Evolutionary conservation across 2,113 vertebrate species (phyloP).

Genomic region (Eulemur macaco): DNA sequence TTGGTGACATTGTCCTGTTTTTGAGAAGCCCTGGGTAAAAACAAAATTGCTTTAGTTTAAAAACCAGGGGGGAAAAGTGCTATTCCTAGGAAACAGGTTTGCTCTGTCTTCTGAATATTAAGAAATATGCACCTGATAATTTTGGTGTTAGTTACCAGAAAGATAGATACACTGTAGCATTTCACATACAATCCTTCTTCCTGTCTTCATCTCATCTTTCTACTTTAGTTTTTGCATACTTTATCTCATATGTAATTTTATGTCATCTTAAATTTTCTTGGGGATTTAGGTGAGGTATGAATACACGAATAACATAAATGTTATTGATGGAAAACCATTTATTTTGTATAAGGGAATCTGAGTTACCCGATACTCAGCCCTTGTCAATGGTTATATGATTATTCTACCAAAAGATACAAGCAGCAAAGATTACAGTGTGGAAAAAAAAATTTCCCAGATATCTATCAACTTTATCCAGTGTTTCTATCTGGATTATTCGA

Average conservation of each 20-base stretch:
- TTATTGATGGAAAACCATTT: neutral
- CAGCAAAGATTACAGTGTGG: neutral
- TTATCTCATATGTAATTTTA: neutral
- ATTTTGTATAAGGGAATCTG: neutral
- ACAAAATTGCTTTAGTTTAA: neutral
- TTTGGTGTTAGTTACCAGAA: neutral
- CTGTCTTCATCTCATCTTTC: neutral
- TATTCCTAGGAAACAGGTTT: neutral
- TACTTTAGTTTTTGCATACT: neutral
- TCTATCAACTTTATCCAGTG: neutral
- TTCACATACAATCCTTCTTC: neutral
- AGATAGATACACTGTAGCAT: neutral
- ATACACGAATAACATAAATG: neutral
- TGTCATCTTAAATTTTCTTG: neutral
- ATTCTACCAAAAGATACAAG: neutral
- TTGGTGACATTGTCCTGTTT: neutral
- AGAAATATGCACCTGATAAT: neutral
- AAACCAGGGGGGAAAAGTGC: neutral
- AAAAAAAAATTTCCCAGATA: neutral
- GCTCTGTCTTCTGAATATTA: neutral
- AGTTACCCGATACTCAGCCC: neutral
- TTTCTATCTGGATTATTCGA: neutral
- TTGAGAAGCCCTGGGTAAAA: neutral
- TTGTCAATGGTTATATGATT: neutral
- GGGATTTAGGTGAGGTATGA: neutral